Percentiles rank a stretch among this genome's conserved stretches.
These are phyloP conservation scores for Aradophagus sp. DNA, from an alignment of 1,140 invertebrate genomes.

Conservation along the genomic window DNA sequence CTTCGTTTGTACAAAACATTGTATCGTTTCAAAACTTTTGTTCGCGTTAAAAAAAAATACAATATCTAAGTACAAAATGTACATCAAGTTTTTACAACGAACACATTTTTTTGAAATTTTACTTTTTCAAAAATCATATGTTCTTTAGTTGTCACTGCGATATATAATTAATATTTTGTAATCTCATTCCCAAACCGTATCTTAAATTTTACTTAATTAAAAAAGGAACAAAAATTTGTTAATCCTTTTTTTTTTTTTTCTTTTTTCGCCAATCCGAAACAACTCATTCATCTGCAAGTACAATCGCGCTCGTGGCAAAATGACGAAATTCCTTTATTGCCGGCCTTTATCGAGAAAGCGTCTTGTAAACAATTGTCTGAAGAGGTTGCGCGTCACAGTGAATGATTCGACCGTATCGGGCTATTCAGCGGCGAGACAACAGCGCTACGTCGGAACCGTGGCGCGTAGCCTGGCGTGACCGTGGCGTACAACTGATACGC, in stretches of 20 bases:
- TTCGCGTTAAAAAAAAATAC: no score
- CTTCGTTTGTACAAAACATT: no score
- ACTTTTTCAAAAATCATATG: no score
- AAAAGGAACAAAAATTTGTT: no score
- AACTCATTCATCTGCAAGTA: slow-evolving; percentile 19
- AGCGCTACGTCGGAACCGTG: slow-evolving; percentile 27
- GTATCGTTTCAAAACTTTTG: no score
- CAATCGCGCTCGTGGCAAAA: slow-evolving; percentile 17
- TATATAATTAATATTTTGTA: no score
- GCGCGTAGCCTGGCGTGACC: slow-evolving; percentile 53
- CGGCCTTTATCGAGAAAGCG: slow-evolving; percentile 46
- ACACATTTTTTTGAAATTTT: no score
- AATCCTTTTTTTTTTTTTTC: slow-evolving; percentile 4
- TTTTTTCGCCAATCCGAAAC: background rate
- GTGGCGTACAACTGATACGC: slow-evolving; percentile 50
- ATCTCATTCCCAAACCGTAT: no score
- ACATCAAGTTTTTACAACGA: no score
- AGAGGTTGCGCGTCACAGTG: slow-evolving; percentile 57
- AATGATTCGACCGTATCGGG: slow-evolving; percentile 50
- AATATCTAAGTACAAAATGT: no score
- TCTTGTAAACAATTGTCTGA: slow-evolving; percentile 54
- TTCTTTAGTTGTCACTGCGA: no score
- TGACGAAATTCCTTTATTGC: slow-evolving; percentile 51
- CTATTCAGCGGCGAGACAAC: slow-evolving; percentile 48
- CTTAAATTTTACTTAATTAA: no score